Conservation (phyloP, 2,113 vertebrate genomes). For the Takifugu bimaculatus region DNA sequence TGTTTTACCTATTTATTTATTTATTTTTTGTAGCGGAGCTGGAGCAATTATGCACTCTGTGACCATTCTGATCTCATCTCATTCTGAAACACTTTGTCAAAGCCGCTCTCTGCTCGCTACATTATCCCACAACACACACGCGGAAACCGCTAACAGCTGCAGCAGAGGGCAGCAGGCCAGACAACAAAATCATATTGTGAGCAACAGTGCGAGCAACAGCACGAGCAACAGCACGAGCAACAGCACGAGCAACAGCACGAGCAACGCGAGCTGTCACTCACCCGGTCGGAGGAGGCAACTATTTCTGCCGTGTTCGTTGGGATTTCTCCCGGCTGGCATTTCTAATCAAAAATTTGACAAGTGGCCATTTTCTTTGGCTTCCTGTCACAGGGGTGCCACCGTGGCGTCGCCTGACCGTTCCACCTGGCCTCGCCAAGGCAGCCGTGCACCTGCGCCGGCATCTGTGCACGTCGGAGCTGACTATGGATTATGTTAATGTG, state of each 20-base stretch:
- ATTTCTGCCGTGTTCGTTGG: constrained; percentile 9
- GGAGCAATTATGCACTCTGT: neutral
- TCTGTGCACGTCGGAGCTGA: constrained; percentile 36
- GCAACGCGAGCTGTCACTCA: constrained; percentile 12
- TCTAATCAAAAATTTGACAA: constrained; percentile 30
- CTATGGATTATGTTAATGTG: constrained; percentile 79
- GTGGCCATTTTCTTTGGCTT: constrained; percentile 11
- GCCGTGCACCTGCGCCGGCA: too few species aligned
- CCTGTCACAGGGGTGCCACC: constrained; percentile 10
- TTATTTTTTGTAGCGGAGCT: neutral
- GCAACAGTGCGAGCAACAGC: constrained; percentile 1
- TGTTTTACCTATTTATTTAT: constrained; percentile 1
- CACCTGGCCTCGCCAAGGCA: too few species aligned
- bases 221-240: constrained; percentile 11
- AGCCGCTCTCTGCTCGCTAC: neutral
- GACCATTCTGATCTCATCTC: neutral
- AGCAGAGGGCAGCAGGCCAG: constrained; percentile 13
- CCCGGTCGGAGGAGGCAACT: constrained; percentile 3
- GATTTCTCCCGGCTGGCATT: constrained; percentile 19
- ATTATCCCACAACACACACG: constrained; percentile 8
- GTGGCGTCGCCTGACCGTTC: neutral
- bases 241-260: constrained; percentile 7
- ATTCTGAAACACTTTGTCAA: neutral
- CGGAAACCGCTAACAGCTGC: constrained; percentile 1
- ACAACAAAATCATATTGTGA: constrained; percentile 14